These are phyloP conservation scores for Drosophila rubida DNA, from an alignment of 2,888 invertebrate genomes.

Conservation along the genomic window DNA sequence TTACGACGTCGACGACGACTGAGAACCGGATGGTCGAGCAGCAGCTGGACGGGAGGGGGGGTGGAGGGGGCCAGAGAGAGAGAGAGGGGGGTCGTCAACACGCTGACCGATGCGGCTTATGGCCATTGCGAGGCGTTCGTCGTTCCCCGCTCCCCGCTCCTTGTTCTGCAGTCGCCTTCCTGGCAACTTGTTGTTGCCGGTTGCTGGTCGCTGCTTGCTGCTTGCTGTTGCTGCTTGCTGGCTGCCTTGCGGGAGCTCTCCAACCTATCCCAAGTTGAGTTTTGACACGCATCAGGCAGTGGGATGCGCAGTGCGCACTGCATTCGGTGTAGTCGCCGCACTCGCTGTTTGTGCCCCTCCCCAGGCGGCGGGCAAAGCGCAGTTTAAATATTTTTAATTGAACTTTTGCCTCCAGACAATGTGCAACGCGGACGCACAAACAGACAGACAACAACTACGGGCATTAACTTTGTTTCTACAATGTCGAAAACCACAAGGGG, in stretches of 20 bases:
- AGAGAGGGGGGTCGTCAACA: conserved; percentile 53
- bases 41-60: not conserved
- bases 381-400: conserved; percentile 81
- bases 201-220: conserved; percentile 40
- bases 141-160: too few relatives aligned
- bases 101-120: conserved; percentile 64
- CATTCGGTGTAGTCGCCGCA: conserved; percentile 11
- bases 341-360: conserved; percentile 30
- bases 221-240: conserved; percentile 32
- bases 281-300: conserved; percentile 81
- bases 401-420: conserved; percentile 77
- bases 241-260: conserved; percentile 78
- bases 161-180: conserved; percentile 36
- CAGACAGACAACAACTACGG: conserved; percentile 35
- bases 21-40: conserved; percentile 74
- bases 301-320: conserved; percentile 33
- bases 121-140: conserved; percentile 66
- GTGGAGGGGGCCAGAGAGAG: not conserved
- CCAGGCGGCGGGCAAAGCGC: conserved; percentile 44
- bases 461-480: conserved; percentile 51
- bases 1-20: conserved; percentile 49
- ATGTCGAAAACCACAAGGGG: conserved; percentile 58
- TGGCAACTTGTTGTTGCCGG: conserved; percentile 10
- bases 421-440: conserved; percentile 31
- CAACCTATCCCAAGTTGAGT: conserved; percentile 84